phyloP scores from a whole-genome alignment of 2,113 vertebrate genomes.

The Anhinga rufa region DNA sequence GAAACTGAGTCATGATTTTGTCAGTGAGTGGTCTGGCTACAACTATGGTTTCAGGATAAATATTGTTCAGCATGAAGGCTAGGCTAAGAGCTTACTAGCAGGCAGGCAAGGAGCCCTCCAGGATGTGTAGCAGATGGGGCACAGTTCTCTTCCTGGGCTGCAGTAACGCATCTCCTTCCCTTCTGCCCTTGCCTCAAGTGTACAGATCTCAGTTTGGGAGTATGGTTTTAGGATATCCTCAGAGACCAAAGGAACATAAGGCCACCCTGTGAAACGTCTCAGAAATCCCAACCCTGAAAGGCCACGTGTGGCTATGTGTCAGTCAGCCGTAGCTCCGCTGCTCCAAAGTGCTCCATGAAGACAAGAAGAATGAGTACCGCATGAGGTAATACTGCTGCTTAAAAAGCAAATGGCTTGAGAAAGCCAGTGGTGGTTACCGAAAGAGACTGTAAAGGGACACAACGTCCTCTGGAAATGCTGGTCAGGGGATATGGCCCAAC shows the following conservation, averaged over 20 bases:
- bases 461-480: neutral
- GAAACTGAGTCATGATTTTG: neutral
- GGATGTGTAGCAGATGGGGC: accelerated
- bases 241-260: neutral
- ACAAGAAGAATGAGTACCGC: neutral
- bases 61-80: neutral
- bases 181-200: neutral
- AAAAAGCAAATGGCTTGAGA: neutral
- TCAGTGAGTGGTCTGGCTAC: neutral
- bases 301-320: accelerated
- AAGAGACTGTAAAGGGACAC: neutral
- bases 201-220: neutral
- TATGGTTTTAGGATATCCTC: neutral
- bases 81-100: neutral
- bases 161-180: neutral
- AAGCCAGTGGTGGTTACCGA: neutral
- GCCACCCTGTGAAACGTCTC: neutral
- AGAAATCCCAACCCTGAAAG: neutral
- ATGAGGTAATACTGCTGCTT: neutral
- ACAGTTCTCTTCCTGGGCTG: neutral
- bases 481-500: neutral
- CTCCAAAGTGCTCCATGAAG: neutral
- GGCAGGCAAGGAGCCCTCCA: neutral
- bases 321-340: accelerated
- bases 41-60: neutral